Evolutionary conservation across 35 echinoderm and acorn worm species (phyloP).

Genomic region (Apostichopus californicus): DNA sequence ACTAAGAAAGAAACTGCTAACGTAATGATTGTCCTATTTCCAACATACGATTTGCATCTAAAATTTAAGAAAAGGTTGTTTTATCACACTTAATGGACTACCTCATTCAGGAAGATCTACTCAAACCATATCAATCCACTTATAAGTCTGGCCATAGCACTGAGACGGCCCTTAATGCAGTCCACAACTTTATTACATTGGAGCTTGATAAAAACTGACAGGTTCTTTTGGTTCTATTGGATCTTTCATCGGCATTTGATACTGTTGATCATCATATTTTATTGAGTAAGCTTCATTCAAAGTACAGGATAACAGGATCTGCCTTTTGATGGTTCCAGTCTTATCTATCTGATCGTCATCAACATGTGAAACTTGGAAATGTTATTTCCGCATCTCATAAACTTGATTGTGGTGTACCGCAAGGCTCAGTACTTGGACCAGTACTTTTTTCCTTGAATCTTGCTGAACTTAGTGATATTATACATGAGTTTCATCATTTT

Average conservation of each 20-base stretch:
- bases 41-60: constrained; percentile 1
- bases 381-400: no score
- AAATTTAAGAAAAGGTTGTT: background rate
- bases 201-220: background rate
- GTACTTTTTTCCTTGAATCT: no score
- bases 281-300: background rate
- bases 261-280: background rate
- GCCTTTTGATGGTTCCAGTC: background rate
- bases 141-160: constrained; percentile 16
- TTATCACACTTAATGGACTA: background rate
- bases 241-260: no score
- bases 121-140: background rate
- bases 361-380: background rate
- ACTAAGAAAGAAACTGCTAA: background rate
- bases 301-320: background rate
- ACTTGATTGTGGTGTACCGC: no score
- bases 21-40: background rate
- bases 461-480: no score
- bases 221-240: background rate
- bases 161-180: constrained; percentile 9
- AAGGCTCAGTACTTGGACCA: no score
- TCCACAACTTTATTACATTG: background rate
- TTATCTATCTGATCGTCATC: background rate
- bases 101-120: background rate
- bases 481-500: no score